phyloP scores from a whole-genome alignment of 1,140 invertebrate species.

The Drosophila suzukii region DNA sequence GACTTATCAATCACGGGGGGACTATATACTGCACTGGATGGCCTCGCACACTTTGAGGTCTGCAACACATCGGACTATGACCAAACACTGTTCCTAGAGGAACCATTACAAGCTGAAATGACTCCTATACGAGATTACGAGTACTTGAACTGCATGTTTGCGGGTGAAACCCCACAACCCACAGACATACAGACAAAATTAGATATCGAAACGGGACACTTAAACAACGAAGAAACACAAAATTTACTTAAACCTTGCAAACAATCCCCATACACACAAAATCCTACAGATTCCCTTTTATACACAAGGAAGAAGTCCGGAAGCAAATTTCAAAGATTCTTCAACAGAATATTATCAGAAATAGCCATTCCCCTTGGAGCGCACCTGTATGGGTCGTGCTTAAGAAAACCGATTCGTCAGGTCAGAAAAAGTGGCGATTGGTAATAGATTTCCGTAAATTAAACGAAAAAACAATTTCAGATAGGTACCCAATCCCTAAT shows the following conservation, averaged over 20 bases:
- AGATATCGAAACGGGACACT: slow-evolving; percentile 21
- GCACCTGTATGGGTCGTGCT: slow-evolving; percentile 12
- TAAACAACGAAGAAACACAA: slow-evolving; percentile 25
- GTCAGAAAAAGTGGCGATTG: slow-evolving; percentile 24
- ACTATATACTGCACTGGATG: slow-evolving; percentile 1
- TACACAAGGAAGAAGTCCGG: slow-evolving; percentile 17
- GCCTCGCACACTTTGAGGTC: neutral
- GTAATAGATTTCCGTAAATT: slow-evolving; percentile 31
- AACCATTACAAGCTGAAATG: neutral
- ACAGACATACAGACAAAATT: slow-evolving; percentile 5
- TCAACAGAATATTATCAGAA: slow-evolving; percentile 4
- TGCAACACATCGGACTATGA: slow-evolving; percentile 10
- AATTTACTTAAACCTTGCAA: slow-evolving; percentile 21
- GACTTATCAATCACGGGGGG: slow-evolving; percentile 1
- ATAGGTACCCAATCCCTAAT: slow-evolving; percentile 14
- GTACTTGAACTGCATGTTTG: slow-evolving; percentile 7
- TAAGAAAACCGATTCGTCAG: slow-evolving; percentile 18
- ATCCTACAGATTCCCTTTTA: slow-evolving; percentile 13
- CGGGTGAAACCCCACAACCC: neutral
- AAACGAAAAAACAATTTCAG: slow-evolving; percentile 11
- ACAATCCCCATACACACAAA: too few relatives aligned
- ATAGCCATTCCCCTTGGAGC: slow-evolving; percentile 2
- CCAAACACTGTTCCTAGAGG: slow-evolving; percentile 5
- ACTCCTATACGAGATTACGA: neutral
- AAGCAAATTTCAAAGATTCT: slow-evolving; percentile 20